phyloP scores from a whole-genome alignment of 2,797 vertebrate genomes.

The Micrastur ruficollis region DNA sequence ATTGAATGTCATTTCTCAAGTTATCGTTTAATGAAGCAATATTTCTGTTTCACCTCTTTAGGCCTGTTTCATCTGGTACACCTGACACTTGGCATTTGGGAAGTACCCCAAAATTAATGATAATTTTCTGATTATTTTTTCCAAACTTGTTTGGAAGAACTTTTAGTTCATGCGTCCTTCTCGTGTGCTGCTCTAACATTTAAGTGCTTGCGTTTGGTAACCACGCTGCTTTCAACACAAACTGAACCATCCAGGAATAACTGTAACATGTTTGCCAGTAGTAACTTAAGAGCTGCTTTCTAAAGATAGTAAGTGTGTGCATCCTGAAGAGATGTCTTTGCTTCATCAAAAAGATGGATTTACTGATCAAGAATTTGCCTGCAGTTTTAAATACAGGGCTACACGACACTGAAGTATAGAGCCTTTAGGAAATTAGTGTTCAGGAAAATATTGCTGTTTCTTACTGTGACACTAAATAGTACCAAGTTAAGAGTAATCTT shows the following conservation, averaged over 20 bases:
- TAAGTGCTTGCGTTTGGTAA: too few relatives aligned
- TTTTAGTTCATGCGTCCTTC: not conserved
- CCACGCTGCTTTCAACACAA: not conserved
- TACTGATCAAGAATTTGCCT: not conserved
- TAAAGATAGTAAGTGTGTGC: fast-evolving
- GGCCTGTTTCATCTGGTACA: not conserved
- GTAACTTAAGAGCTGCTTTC: not conserved
- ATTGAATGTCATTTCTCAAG: not conserved
- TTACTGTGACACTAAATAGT: not conserved
- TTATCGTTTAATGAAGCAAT: fast-evolving
- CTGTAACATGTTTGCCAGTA: not conserved
- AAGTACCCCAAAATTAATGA: not conserved
- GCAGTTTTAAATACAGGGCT: not conserved
- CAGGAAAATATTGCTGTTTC: not conserved
- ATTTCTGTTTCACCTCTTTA: too few relatives aligned
- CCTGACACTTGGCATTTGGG: not conserved
- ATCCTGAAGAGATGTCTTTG: not conserved
- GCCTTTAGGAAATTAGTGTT: not conserved
- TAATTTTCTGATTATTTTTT: not conserved
- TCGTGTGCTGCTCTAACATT: fast-evolving
- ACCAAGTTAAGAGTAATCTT: not conserved
- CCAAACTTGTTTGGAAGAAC: not conserved
- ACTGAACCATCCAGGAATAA: not conserved
- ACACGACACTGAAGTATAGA: not conserved
- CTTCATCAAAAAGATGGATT: not conserved